A percentile compares a stretch with the other conserved stretches of the same genome.
Conservation (phyloP, 1,140 invertebrate species). For the Probaryconus sp. region DNA sequence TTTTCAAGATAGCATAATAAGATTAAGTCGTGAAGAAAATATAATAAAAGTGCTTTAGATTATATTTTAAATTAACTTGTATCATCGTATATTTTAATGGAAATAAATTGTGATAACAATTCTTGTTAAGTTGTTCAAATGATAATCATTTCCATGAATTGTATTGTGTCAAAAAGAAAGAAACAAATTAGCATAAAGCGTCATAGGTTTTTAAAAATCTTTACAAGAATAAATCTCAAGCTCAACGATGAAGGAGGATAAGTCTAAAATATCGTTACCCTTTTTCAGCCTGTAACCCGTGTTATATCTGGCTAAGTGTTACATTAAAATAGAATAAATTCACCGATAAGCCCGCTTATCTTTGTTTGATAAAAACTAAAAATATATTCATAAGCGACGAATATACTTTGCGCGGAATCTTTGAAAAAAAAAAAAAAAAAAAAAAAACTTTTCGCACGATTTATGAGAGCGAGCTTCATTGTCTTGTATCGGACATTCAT, state of each 20-base stretch:
- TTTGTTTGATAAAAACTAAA: constrained; percentile 26
- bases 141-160: too few species aligned
- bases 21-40: too few species aligned
- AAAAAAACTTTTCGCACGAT: constrained; percentile 44
- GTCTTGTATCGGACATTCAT: constrained; percentile 40
- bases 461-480: constrained; percentile 44
- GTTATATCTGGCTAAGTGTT: constrained; percentile 37
- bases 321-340: constrained; percentile 54
- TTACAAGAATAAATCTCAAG: constrained; percentile 47
- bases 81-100: too few species aligned
- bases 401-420: constrained; percentile 2
- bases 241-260: constrained; percentile 7
- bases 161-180: too few species aligned
- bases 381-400: constrained; percentile 13
- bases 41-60: too few species aligned
- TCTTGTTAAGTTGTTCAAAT: too few species aligned
- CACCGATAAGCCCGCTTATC: constrained; percentile 34
- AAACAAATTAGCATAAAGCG: constrained; percentile 39
- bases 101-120: too few species aligned
- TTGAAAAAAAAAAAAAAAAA: constrained; percentile 13
- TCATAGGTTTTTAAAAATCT: constrained; percentile 38
- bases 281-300: constrained; percentile 23
- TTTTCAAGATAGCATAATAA: too few species aligned
- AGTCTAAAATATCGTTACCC: constrained; percentile 33
- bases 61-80: too few species aligned